Evolutionary conservation across 2,113 vertebrate species (phyloP).

Genomic region (Sinocyclocheilus anshuiensis): DNA sequence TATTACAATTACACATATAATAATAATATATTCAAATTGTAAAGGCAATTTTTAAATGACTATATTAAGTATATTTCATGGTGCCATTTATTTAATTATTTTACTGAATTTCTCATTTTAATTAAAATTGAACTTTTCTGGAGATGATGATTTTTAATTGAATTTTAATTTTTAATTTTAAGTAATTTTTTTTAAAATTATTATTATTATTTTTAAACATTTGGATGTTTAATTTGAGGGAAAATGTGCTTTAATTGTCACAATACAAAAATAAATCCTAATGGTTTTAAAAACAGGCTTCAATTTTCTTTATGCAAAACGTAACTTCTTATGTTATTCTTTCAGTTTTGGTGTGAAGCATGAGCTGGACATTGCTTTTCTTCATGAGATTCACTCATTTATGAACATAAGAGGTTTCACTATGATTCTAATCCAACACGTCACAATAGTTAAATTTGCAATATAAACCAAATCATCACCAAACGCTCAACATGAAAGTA

Average conservation of each 20-base stretch:
- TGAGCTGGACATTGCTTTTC: neutral
- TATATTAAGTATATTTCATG: neutral
- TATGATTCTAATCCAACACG: neutral
- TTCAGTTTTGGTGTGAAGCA: neutral
- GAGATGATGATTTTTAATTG: too few relatives aligned
- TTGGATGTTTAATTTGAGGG: neutral
- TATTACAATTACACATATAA: neutral
- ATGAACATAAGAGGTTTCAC: neutral
- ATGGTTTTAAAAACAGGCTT: neutral
- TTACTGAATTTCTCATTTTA: too few relatives aligned
- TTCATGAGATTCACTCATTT: neutral
- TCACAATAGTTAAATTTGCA: neutral
- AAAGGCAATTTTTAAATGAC: neutral
- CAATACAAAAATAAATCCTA: neutral
- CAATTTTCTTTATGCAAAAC: neutral
- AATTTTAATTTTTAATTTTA: too few relatives aligned
- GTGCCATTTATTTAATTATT: neutral
- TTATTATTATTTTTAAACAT: neutral
- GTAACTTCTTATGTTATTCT: neutral
- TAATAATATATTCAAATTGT: neutral
- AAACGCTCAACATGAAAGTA: neutral
- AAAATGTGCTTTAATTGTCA: neutral
- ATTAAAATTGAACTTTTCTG: too few relatives aligned
- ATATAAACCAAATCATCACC: neutral
- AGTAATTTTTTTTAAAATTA: too few relatives aligned